Percentiles rank a stretch among this genome's conserved stretches.
phyloP scores from a whole-genome alignment of 2,888 invertebrate species.

The Strigamia crassipes region DNA sequence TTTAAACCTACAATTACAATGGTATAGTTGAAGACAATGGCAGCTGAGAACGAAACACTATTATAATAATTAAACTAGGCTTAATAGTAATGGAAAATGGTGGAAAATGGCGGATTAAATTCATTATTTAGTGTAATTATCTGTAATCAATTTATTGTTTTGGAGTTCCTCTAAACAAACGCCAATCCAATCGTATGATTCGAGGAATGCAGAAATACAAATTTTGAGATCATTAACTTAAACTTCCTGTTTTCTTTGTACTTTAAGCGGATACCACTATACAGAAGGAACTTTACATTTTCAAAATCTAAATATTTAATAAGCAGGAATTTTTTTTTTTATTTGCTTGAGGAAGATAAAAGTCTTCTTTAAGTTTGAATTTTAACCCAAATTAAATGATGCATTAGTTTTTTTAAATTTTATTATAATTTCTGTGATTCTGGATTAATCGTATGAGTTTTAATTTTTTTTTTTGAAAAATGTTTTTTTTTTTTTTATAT shows the following conservation, averaged over 20 bases:
- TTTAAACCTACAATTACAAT: neutral
- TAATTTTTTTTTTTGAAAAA: neutral
- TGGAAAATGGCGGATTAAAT: neutral
- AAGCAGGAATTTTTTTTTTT: neutral
- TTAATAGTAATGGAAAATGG: neutral
- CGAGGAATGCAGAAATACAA: neutral
- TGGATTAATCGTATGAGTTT: neutral
- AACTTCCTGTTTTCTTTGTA: conserved; percentile 6
- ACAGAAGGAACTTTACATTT: neutral
- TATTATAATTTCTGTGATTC: neutral
- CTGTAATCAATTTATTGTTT: too few relatives aligned
- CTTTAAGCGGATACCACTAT: neutral
- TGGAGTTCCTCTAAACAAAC: neutral
- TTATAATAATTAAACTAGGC: neutral
- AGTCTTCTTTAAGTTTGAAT: neutral
- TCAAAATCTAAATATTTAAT: neutral
- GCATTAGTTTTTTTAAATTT: neutral
- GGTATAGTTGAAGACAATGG: neutral
- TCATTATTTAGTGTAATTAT: too few relatives aligned
- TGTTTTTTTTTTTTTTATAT: too few relatives aligned
- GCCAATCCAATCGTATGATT: neutral
- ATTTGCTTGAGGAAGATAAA: neutral
- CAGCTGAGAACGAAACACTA: neutral
- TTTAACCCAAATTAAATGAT: conserved; percentile 5
- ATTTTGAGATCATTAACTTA: neutral